Evolutionary conservation across 2,888 invertebrate genomes (phyloP).

Genomic region (Apamea crenata): DNA sequence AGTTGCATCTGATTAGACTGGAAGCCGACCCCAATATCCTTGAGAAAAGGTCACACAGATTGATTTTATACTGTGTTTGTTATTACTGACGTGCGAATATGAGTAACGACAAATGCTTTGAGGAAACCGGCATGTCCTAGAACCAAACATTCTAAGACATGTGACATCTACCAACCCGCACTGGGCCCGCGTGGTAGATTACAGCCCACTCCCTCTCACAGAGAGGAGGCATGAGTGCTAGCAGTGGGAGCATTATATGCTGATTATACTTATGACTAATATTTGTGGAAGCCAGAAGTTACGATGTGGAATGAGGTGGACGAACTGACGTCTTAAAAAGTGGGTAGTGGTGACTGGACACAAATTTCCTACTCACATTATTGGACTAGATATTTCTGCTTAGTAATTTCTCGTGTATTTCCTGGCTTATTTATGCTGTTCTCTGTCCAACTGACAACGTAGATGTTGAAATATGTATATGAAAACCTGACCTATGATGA

Average conservation of each 20-base stretch:
- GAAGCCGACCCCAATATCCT: not conserved
- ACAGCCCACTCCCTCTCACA: no score
- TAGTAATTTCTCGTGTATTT: constrained; percentile 1
- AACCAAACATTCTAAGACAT: no score
- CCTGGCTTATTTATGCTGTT: constrained; percentile 5
- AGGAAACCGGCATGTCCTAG: no score
- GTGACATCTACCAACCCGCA: no score
- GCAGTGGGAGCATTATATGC: no score
- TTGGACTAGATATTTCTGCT: constrained; percentile 26
- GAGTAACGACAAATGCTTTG: constrained; percentile 1
- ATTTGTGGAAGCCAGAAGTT: constrained; percentile 28
- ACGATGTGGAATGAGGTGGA: constrained; percentile 10
- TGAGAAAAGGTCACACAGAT: not conserved
- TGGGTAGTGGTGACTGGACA: constrained; percentile 41
- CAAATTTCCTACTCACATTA: constrained; percentile 5
- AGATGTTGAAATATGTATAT: not conserved
- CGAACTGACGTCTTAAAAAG: constrained; percentile 8
- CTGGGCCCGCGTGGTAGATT: no score
- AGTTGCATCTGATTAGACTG: not conserved
- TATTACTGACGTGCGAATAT: not conserved
- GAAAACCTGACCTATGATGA: no score
- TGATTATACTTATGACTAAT: constrained; percentile 11
- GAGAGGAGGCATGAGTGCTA: no score
- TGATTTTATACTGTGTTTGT: not conserved
- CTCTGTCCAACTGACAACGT: not conserved